Evolutionary conservation across 2,888 invertebrate species (phyloP), one percentile per base, ranked within the genome.

Genomic region (Anoplius nigerrimus): DNA sequence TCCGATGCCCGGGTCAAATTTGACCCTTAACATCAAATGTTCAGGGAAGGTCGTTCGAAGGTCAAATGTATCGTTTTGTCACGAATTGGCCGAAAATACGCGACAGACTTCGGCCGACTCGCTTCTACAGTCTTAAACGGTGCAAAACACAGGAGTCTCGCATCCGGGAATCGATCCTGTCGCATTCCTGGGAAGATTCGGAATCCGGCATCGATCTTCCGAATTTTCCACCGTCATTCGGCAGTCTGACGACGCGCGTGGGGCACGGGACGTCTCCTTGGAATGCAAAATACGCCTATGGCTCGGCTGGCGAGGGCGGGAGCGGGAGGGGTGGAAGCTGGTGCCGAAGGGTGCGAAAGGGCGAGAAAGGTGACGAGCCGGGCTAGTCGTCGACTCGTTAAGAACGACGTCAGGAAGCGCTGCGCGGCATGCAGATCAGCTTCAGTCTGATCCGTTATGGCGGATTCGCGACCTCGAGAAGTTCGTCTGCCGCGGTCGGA

Each of bases 321-420:
- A 13, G 4, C 8, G 4, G 11, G 34, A 34, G 34, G 34, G 34
- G 11, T 34, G 34, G 34, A 34, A 34, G 34, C 6, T 6, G 43
- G 27, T 45, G 64, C 34, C 48, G 66, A 62, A 6, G 34, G 27
- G 27, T 21, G 60, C 24, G 46, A 64, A 61, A 73, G 73, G 74
- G 81, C 72, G 73, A 54, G 71, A 69, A 77, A 81, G 80, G 79
- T 81, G 81, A 80, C 82, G 82, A 79, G 78, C 72, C 62, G 72
- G 65, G 78, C 80, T 82, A 82, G 81, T 85, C 84, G 83, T 79
- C 80, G 83, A 82, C 84, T 84, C 84, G 86, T 85, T 86, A 86
- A 84, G 80, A 78, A 66, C 82, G 81, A 84, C 82, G 82, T 82
- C 82, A 82, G 81, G 79, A 80, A 76, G 80, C 66, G 77, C 74